Conservation (phyloP, 2,888 invertebrate species). For the Pilophorus perplexus region DNA sequence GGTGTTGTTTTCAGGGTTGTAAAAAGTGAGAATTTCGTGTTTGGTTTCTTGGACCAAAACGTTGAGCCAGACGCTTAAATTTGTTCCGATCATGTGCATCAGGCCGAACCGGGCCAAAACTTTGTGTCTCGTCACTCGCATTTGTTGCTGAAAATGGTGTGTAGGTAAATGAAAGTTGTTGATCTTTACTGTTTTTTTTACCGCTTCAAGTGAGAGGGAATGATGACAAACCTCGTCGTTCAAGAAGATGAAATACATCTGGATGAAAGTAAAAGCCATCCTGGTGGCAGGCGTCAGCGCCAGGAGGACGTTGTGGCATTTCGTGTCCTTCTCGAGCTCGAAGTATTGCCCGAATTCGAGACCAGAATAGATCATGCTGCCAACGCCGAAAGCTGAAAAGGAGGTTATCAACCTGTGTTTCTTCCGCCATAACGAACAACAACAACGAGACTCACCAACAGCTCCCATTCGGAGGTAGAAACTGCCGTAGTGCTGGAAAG, state of each 20-base stretch:
- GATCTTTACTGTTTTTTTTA: no score
- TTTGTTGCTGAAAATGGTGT: constrained; percentile 67
- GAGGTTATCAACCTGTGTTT: neutral
- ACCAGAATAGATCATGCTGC: constrained; percentile 61
- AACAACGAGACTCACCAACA: constrained; percentile 66
- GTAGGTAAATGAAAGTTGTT: no score
- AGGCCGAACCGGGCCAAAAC: constrained; percentile 77
- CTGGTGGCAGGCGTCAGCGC: constrained; percentile 80
- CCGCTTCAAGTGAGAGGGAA: no score
- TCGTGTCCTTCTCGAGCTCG: constrained; percentile 54
- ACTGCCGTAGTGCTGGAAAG: constrained; percentile 78
- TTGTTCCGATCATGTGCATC: constrained; percentile 92
- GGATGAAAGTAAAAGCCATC: constrained; percentile 79
- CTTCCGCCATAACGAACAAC: neutral
- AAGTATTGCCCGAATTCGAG: constrained; percentile 68
- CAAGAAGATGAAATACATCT: constrained; percentile 91
- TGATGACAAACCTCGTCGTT: constrained; percentile 78
- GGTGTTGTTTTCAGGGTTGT: constrained; percentile 75
- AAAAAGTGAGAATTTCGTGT: constrained; percentile 81
- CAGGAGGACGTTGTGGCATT: constrained; percentile 57
- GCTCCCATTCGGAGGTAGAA: constrained; percentile 84
- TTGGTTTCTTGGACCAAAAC: constrained; percentile 84
- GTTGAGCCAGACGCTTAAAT: constrained; percentile 88
- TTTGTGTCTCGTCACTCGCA: constrained; percentile 84
- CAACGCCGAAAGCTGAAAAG: constrained; percentile 55